phyloP scores from a whole-genome alignment of 2,888 invertebrate species.

The Aplocera efformata region DNA sequence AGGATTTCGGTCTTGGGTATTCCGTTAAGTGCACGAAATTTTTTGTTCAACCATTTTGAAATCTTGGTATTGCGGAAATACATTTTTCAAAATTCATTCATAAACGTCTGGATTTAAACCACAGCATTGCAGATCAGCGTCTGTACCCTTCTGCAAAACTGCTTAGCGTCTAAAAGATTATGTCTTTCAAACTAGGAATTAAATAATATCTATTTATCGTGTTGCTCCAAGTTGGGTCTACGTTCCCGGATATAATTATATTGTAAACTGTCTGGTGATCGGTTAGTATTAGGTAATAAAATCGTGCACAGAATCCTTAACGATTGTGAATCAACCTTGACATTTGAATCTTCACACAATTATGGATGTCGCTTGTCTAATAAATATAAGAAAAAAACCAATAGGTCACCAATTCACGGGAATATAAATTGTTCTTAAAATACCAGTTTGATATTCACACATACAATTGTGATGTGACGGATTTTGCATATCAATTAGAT shows the following conservation, averaged over 20 bases:
- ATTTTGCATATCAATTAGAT: constrained; percentile 9
- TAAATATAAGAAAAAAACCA: constrained; percentile 20
- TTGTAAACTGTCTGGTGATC: too few relatives aligned
- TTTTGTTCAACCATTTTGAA: too few relatives aligned
- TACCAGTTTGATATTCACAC: constrained; percentile 3
- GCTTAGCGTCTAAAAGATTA: too few relatives aligned
- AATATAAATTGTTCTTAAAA: constrained; percentile 24
- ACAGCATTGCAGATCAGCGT: too few relatives aligned
- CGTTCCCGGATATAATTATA: too few relatives aligned
- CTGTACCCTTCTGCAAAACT: too few relatives aligned
- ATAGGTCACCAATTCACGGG: constrained; percentile 27
- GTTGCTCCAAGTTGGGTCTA: too few relatives aligned
- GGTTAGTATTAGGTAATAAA: constrained; percentile 12
- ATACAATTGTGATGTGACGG: constrained; percentile 4
- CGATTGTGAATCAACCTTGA: constrained; percentile 28
- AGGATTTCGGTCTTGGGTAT: too few relatives aligned
- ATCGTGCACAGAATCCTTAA: constrained; percentile 22
- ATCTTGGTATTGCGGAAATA: too few relatives aligned
- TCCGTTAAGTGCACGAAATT: too few relatives aligned
- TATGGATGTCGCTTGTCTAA: constrained; percentile 25
- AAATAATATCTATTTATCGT: too few relatives aligned
- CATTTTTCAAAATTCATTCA: constrained; percentile 8
- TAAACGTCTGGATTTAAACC: not conserved
- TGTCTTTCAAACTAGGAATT: too few relatives aligned
- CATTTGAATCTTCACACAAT: constrained; percentile 31